These are phyloP conservation scores for Papilio helenus DNA, from an alignment of 1,140 invertebrate genomes.

Conservation along the genomic window DNA sequence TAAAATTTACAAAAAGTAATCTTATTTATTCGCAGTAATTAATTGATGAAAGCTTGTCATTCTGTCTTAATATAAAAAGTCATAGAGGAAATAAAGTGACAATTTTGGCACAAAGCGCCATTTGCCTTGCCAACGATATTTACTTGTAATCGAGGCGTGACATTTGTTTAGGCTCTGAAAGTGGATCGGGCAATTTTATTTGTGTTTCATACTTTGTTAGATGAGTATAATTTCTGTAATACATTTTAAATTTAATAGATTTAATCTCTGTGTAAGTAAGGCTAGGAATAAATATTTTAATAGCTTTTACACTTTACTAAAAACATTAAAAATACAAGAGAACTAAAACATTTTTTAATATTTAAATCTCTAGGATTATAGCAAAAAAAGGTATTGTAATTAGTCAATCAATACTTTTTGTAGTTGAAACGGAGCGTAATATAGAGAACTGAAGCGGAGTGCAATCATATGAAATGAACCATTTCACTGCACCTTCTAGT, in stretches of 20 bases:
- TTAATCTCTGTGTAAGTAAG: background rate
- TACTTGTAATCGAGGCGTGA: conserved; percentile 13
- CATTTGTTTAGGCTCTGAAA: conserved; percentile 19
- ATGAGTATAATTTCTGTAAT: background rate
- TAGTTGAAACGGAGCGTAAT: background rate
- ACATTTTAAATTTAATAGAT: background rate
- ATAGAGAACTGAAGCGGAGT: background rate
- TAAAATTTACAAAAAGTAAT: no score
- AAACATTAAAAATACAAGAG: no score
- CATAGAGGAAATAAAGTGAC: background rate
- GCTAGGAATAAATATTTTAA: background rate
- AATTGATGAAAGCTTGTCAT: background rate
- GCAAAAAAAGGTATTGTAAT: no score
- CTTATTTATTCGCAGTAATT: background rate
- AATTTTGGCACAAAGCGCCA: background rate
- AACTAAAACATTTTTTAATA: no score
- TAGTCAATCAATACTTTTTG: background rate
- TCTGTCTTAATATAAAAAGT: background rate
- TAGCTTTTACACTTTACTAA: no score
- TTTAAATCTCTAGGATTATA: no score
- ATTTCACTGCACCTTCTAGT: conserved; percentile 19
- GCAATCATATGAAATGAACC: background rate
- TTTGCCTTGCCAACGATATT: background rate
- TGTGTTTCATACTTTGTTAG: background rate
- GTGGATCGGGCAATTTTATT: conserved; percentile 1